Percentiles rank a stretch among this genome's conserved stretches.
Evolutionary conservation across 2,888 invertebrate genomes (phyloP).

Genomic region (Melieria crassipennis): DNA sequence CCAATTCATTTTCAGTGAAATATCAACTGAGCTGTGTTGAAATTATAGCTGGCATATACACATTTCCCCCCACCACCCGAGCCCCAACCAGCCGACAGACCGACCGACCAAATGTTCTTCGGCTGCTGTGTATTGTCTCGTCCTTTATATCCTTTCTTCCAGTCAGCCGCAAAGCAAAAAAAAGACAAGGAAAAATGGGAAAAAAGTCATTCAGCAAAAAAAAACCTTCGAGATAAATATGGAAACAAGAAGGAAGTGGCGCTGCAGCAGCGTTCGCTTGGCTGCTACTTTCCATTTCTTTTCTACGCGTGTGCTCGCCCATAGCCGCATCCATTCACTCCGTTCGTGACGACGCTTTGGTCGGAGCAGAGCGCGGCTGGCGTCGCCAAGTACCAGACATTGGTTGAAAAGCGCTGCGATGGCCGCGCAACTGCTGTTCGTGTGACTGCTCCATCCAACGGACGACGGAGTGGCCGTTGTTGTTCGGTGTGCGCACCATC

Average conservation of each 20-base stretch:
- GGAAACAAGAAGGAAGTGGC: constrained; percentile 37
- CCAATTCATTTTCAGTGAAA: neutral
- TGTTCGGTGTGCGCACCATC: too few species aligned
- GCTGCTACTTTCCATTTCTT: constrained; percentile 35
- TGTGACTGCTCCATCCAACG: too few species aligned
- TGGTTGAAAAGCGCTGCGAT: neutral
- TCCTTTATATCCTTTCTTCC: constrained; percentile 31
- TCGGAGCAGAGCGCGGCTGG: constrained; percentile 2
- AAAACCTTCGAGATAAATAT: constrained; percentile 44
- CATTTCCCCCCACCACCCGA: neutral
- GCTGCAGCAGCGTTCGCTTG: constrained; percentile 19
- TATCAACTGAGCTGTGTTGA: neutral
- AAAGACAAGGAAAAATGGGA: constrained; percentile 12
- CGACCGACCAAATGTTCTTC: too few species aligned
- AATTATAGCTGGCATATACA: neutral
- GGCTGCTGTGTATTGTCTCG: constrained; percentile 3
- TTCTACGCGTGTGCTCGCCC: constrained; percentile 21
- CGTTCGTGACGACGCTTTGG: constrained; percentile 28
- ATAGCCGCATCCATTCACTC: constrained; percentile 30
- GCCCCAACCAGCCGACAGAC: too few species aligned
- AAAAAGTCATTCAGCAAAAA: constrained; percentile 1
- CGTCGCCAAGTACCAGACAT: constrained; percentile 4
- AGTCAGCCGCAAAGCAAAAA: constrained; percentile 22
- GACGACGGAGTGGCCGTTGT: too few species aligned
- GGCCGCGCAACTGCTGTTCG: too few species aligned